phyloP scores from a whole-genome alignment of 2,797 vertebrate genomes.

The Spinus pinus region DNA sequence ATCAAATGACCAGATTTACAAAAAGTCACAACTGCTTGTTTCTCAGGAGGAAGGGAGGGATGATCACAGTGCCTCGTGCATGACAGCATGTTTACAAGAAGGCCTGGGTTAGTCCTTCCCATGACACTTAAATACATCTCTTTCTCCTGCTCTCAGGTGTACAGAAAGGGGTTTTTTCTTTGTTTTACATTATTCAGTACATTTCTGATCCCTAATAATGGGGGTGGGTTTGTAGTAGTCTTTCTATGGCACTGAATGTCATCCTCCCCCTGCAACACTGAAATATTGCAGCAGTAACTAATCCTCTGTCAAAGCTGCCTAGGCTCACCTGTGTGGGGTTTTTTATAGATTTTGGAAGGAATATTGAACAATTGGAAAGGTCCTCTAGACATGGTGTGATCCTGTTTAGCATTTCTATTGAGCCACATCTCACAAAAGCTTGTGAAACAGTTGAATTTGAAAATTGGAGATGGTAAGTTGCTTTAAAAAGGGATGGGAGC shows the following conservation, averaged over 20 bases:
- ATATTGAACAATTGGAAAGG: background rate
- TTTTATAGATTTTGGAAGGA: background rate
- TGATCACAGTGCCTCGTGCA: background rate
- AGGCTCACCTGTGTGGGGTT: background rate
- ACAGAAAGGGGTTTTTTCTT: background rate
- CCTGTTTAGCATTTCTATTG: background rate
- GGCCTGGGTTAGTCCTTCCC: background rate
- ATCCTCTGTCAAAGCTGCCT: background rate
- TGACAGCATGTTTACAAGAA: background rate
- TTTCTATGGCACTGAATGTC: background rate
- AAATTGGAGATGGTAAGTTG: background rate
- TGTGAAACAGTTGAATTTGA: background rate
- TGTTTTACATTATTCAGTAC: background rate
- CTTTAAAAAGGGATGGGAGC: background rate
- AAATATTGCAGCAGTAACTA: background rate
- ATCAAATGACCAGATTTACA: slow-evolving; percentile 8
- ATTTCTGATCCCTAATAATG: background rate
- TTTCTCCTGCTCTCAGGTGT: background rate
- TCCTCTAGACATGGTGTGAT: background rate
- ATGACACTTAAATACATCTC: background rate
- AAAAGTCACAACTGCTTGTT: background rate
- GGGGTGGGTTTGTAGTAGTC: background rate
- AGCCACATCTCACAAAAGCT: background rate
- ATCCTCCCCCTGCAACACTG: background rate
- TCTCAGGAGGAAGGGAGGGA: background rate